These are phyloP conservation scores for Drosophila incognita DNA, from an alignment of 2,888 invertebrate species.

Conservation along the genomic window DNA sequence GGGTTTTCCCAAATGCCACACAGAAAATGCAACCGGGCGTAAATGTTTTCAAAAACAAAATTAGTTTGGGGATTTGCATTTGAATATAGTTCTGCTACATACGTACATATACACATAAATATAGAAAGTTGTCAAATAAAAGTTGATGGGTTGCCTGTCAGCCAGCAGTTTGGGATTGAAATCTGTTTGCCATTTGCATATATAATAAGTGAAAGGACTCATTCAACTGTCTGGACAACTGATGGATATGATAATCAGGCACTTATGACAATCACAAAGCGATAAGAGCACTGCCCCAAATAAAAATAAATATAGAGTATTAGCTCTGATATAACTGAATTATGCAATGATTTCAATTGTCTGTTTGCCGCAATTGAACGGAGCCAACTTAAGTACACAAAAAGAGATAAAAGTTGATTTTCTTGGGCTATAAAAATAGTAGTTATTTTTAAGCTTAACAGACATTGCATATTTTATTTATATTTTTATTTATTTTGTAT, in stretches of 20 bases:
- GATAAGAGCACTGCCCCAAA: conserved; percentile 33
- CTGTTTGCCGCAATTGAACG: conserved; percentile 6
- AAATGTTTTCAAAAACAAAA: conserved; percentile 79
- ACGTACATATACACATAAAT: conserved; percentile 14
- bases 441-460: not conserved
- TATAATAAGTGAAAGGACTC: conserved; percentile 64
- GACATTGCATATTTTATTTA: not conserved
- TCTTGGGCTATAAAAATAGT: not conserved
- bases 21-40: conserved; percentile 69
- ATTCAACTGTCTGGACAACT: conserved; percentile 44
- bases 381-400: not conserved
- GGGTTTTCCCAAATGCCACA: conserved; percentile 43
- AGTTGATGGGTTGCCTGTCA: conserved; percentile 50
- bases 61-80: conserved; percentile 81
- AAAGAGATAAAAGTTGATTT: not conserved
- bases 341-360: conserved; percentile 12
- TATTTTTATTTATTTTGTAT: not conserved
- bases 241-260: conserved; percentile 67
- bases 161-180: conserved; percentile 45
- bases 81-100: conserved; percentile 54
- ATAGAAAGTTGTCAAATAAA: conserved; percentile 59
- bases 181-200: conserved; percentile 77
- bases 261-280: conserved; percentile 42
- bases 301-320: conserved; percentile 24
- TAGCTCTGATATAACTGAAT: conserved; percentile 8